Base-by-base conservation (phyloP, 2,113 vertebrate genomes). In the Solenodon paradoxus region DNA sequence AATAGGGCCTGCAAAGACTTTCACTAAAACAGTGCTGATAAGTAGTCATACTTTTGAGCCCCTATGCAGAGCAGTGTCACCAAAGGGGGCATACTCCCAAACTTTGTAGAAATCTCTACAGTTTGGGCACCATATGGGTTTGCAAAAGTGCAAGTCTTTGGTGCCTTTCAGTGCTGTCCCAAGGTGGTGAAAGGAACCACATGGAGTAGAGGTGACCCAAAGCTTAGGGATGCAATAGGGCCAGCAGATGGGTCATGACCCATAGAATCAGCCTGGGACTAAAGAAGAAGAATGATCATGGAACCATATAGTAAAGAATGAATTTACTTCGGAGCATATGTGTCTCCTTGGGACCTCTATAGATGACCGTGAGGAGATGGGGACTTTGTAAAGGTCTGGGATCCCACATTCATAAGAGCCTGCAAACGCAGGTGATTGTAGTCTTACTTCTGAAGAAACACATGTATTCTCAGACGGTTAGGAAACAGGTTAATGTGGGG, bases 401-500 rank as follows among this genome's bases (percentile, higher is more conserved):
- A 55, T 78, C 66, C 61, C 61, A 72, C 42, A 40, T 88, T 78
- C 51, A 53, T 40, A 45, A 87, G 19, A 84, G 61, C 71, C 80
- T 30, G 64, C 80, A 84, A 61, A 86, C 28, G 7, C 8, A 28
- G 74, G 26, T 11, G 11, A 89, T 35, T 17, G 32, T 8, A 49
- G 22, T 32, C 75, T 80, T 68, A 57, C 74, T 85, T 93, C 57
- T 83, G 74, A 92, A 24, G 45, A 93, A 90, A 68, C 69, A 75
- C 17, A 24, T 78, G 61, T 95, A 53, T 95, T 84, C 90, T 86
- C 79, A 63, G 84, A 88, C 74, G 61, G 19, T 11, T 32, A n/a
- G 82, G 40, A 90, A 24, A 94, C n/a, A n/a, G n/a, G n/a, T n/a
- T n/a, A n/a, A n/a, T n/a, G n/a, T n/a, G n/a, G n/a, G n/a, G n/a